These are phyloP conservation scores for Lagria hirta DNA, from an alignment of 2,888 invertebrate genomes.

Conservation along the genomic window DNA sequence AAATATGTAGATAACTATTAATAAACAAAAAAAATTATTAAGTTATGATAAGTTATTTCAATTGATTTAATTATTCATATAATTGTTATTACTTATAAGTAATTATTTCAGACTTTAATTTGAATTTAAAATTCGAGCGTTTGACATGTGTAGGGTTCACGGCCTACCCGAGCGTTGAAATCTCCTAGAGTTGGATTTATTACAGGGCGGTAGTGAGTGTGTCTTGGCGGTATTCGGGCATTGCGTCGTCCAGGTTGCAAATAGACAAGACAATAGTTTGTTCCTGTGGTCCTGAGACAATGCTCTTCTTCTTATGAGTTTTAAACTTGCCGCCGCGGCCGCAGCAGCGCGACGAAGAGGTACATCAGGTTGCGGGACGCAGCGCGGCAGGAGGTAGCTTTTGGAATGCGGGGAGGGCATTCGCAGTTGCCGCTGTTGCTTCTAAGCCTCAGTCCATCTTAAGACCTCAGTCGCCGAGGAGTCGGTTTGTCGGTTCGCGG, in stretches of 20 bases:
- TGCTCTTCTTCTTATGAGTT: slow-evolving; percentile 41
- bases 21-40: no score
- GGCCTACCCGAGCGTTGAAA: slow-evolving; percentile 15
- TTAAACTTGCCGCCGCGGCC: slow-evolving; percentile 47
- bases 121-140: no score
- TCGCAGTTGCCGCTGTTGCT: slow-evolving; percentile 41
- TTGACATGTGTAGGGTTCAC: slow-evolving; percentile 11
- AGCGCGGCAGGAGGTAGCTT: slow-evolving; percentile 50
- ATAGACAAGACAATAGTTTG: slow-evolving; percentile 54
- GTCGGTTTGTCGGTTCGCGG: slow-evolving; percentile 32
- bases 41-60: no score
- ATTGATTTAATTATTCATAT: no score
- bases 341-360: slow-evolving; percentile 42
- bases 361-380: slow-evolving; percentile 49
- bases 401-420: slow-evolving; percentile 54
- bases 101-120: no score
- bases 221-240: slow-evolving; percentile 2
- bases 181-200: slow-evolving; percentile 17
- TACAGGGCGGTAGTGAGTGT: slow-evolving; percentile 11
- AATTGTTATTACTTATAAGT: no score
- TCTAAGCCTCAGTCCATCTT: slow-evolving; percentile 50
- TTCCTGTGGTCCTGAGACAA: slow-evolving; percentile 49
- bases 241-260: slow-evolving; percentile 40
- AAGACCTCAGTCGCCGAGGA: slow-evolving; percentile 46
- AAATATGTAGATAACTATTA: no score